Conservation (phyloP, 2,113 vertebrate genomes). For the Cryptomyrus ogoouensis region DNA sequence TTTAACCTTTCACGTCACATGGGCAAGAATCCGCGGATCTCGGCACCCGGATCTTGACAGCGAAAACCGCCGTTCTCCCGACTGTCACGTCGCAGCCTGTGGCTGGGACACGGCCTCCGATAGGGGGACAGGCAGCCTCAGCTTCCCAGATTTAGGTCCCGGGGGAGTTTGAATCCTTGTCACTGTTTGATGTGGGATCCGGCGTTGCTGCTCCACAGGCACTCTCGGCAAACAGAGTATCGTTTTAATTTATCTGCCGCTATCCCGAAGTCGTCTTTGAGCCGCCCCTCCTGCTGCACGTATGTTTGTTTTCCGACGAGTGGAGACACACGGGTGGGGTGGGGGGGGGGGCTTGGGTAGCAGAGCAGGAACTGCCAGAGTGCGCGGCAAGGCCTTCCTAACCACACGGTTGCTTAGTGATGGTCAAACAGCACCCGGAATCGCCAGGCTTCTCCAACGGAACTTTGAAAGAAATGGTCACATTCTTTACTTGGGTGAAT, state of each 20-base stretch:
- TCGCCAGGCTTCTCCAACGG: not conserved
- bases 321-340: not conserved
- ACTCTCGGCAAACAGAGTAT: not conserved
- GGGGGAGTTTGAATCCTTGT: slow-evolving; percentile 9
- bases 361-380: not conserved
- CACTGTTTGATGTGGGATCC: not conserved
- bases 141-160: slow-evolving; percentile 5
- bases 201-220: not conserved
- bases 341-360: not conserved
- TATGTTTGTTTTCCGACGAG: not conserved
- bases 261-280: not conserved
- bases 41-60: not conserved
- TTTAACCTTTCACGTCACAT: not conserved
- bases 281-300: not conserved
- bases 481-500: not conserved
- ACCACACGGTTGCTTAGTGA: slow-evolving; percentile 9
- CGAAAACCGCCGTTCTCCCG: not conserved
- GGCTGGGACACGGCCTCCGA: slow-evolving; percentile 5
- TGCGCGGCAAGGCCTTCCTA: not conserved
- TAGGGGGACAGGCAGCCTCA: not conserved
- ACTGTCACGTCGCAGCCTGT: not conserved
- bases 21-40: not conserved
- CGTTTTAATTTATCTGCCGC: slow-evolving; percentile 6
- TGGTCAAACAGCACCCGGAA: not conserved
- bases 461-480: not conserved